Evolutionary conservation across 37 sponge, comb jelly and placozoan genomes (phyloP), one percentile per base, ranked within the genome.

Genomic region (Spongia lamella): DNA sequence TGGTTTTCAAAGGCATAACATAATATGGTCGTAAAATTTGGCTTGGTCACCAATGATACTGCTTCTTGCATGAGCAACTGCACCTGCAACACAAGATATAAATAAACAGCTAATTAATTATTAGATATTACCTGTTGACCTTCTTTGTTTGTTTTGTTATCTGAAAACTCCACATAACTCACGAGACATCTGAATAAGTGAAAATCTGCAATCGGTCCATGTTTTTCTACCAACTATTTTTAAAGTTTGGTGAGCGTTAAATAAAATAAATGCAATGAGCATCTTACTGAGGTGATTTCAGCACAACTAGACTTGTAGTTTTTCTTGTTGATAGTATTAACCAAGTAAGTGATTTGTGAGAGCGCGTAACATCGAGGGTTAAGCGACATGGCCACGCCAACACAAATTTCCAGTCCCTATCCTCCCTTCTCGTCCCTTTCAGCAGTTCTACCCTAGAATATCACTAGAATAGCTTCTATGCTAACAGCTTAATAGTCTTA

Each of bases 191-290:
- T 83, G 37, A 93, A 90, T 7, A 93, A 32, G 73, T 97, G 94
- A 49, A 79, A 84, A 32, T 93, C 91, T 7, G 97, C 97, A 27
- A 88, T 92, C 51, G 68, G 62, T 26, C 94, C 97, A 78, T 97
- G 88, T 33, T 80, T 43, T 33, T 84, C 84, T 27, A 97, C 86
- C 40, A 97, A 62, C 96, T 95, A 43, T 5, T 52, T 43, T 7
- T 17, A 5, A 13, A 36, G 3, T 5, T 7, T 17, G 69, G 57
- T 52, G 60, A 4, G 62, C 63, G 22, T 54, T 68, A 81, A 53
- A 35, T 81, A 36, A 75, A 51, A 60, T n/a, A 61, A 1, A 6
- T 27, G 57, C 78, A 20, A n/a, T 19, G 9, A 38, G 0, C 9
- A 26, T 15, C 63, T 70, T 76, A 95, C 96, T 68, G 64, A 56